Percentiles rank a stretch among this genome's conserved stretches.
Conservation (phyloP, 2,888 invertebrate genomes). For the Hemicrepidius hirtus region DNA sequence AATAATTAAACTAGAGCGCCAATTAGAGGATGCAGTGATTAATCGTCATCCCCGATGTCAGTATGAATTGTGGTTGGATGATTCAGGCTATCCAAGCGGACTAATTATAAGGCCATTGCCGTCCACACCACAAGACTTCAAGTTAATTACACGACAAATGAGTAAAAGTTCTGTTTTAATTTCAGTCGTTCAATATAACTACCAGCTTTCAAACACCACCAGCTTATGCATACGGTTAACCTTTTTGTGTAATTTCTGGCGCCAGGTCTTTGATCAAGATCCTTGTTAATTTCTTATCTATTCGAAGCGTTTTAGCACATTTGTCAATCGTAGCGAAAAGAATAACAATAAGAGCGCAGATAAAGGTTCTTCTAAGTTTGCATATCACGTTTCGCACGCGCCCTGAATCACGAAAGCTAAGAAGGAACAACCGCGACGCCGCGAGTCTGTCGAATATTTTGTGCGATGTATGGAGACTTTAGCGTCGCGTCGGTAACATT, state of each 20-base stretch:
- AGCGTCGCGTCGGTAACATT: slow-evolving; percentile 3
- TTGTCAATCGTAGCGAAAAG: slow-evolving; percentile 67
- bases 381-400: slow-evolving; percentile 63
- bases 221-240: slow-evolving; percentile 6
- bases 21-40: slow-evolving; percentile 56
- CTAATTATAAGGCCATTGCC: slow-evolving; percentile 39
- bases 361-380: slow-evolving; percentile 65
- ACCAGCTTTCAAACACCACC: slow-evolving; percentile 3
- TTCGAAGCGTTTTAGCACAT: slow-evolving; percentile 64
- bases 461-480: slow-evolving; percentile 36
- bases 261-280: neutral
- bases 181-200: slow-evolving; percentile 11
- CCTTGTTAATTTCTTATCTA: slow-evolving; percentile 66
- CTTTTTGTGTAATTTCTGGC: slow-evolving; percentile 15
- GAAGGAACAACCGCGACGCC: slow-evolving; percentile 60
- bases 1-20: slow-evolving; percentile 51
- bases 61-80: slow-evolving; percentile 40
- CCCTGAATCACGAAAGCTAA: slow-evolving; percentile 60
- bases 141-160: slow-evolving; percentile 33
- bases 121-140: slow-evolving; percentile 29
- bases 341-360: slow-evolving; percentile 67
- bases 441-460: slow-evolving; percentile 52
- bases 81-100: slow-evolving; percentile 31
- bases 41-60: slow-evolving; percentile 51
- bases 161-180: slow-evolving; percentile 27